These are phyloP conservation scores for Distichodus sexfasciatus DNA, from an alignment of 2,797 vertebrate species.

Conservation along the genomic window DNA sequence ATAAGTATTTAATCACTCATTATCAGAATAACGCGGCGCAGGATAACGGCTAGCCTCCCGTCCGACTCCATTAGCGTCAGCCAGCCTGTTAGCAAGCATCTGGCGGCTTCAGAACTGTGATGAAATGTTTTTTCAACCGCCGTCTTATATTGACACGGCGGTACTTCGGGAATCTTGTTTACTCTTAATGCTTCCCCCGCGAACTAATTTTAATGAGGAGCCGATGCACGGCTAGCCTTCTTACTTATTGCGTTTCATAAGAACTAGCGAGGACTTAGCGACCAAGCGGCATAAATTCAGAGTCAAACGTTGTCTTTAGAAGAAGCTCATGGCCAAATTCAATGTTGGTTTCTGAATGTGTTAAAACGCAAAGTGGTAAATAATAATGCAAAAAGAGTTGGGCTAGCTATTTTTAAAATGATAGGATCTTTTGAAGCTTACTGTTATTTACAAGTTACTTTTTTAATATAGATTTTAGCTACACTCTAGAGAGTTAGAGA, in stretches of 20 bases:
- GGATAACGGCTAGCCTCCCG: not conserved
- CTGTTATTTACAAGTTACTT: too few species aligned
- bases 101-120: conserved; percentile 26
- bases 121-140: conserved; percentile 42
- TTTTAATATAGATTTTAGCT: too few species aligned
- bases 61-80: conserved; percentile 41
- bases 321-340: too few species aligned
- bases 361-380: too few species aligned
- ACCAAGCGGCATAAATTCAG: too few species aligned
- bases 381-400: too few species aligned
- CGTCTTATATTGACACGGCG: conserved; percentile 39
- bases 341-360: too few species aligned
- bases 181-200: conserved; percentile 23
- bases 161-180: conserved; percentile 41
- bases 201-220: conserved; percentile 45
- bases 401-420: too few species aligned
- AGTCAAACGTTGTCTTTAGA: too few species aligned
- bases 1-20: conserved; percentile 47
- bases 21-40: conserved; percentile 34
- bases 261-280: too few species aligned
- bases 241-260: conserved; percentile 38
- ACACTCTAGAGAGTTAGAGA: too few species aligned
- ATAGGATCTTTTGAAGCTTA: too few species aligned
- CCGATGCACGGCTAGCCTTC: conserved; percentile 5
- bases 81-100: conserved; percentile 22